A percentile compares a stretch with the other conserved stretches of the same genome.
Conservation (phyloP, 2,888 invertebrate genomes). For the Eugnorisma glareosa region DNA sequence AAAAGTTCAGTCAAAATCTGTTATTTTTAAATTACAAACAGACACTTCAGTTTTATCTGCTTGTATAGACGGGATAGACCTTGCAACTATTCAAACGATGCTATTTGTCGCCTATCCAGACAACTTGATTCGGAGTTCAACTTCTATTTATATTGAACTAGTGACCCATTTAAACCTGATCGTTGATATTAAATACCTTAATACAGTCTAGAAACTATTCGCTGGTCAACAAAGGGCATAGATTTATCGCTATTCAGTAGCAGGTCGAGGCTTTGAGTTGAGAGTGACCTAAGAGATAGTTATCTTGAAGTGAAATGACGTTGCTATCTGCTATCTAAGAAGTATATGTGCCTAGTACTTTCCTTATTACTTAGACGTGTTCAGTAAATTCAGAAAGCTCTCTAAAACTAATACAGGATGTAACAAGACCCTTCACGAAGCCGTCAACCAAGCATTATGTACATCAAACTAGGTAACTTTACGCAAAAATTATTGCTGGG, state of each 20-base stretch:
- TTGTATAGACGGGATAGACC: neutral
- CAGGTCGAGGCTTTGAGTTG: neutral
- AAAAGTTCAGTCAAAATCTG: too few relatives aligned
- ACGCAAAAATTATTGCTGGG: too few relatives aligned
- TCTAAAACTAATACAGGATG: neutral
- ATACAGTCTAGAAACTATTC: constrained; percentile 18
- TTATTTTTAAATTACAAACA: too few relatives aligned
- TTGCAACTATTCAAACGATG: constrained; percentile 4
- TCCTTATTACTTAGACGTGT: neutral
- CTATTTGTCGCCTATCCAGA: neutral
- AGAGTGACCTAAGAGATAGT: constrained; percentile 28
- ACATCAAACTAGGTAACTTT: too few relatives aligned
- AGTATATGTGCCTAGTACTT: neutral
- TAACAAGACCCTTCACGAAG: too few relatives aligned
- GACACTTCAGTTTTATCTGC: too few relatives aligned
- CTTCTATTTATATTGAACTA: constrained; percentile 28
- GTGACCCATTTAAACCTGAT: constrained; percentile 24
- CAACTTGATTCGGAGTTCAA: constrained; percentile 17
- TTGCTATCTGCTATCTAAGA: neutral
- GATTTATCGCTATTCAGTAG: constrained; percentile 13
- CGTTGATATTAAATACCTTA: constrained; percentile 48
- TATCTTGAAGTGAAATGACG: neutral
- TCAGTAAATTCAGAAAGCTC: neutral
- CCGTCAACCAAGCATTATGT: too few relatives aligned
- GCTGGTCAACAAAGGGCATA: constrained; percentile 3